Base-by-base conservation (phyloP, 2,797 vertebrate genomes). In the Gobio occitaniae region DNA sequence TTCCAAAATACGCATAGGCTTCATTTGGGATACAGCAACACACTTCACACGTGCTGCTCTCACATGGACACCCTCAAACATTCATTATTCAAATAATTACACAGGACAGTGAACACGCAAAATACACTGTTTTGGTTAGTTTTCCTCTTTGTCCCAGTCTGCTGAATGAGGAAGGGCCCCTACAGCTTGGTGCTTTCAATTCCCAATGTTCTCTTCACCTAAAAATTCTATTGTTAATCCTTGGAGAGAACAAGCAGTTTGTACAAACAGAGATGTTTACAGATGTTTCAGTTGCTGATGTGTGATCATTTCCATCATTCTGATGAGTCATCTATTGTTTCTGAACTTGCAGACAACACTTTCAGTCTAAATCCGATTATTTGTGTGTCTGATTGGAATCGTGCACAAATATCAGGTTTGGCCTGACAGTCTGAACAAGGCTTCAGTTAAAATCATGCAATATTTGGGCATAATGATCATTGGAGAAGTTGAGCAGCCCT, bases 121-220 rank as follows among this genome's bases (percentile, higher is more conserved):
- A 38, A 63, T 41, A 44, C 8, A 2, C 36, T 80, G 38, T 81
- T 78, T 63, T 80, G 32, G n/a, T 83, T 80, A 85, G 68, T 72
- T 56, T 84, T 84, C 38, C 25, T 82, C 56, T 84, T 54, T 68
- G 59, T 80, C 77, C 61, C 82, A 79, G 29, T 65, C 61, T 70
- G 82, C 68, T 47, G 69, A 77, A 72, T n/a, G 70, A 75, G 63
- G 69, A 47, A 36, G 56, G 29, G 65, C 48, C 11, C 61, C 76
- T 76, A 50, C 65, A 77, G 54, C 63, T 54, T n/a, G n/a, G 32
- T 17, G 29, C 32, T 80, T 68, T 56, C 6, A 41, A 54, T 41
- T 36, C 25, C 36, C 29, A 70, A 38, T 75, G 78, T 56, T 63
- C 17, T 32, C 82, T 21, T 81, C 80, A 44, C 12, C 69, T 84